Base-by-base conservation (phyloP, 1,140 invertebrate genomes). In the Aculops lycopersici region DNA sequence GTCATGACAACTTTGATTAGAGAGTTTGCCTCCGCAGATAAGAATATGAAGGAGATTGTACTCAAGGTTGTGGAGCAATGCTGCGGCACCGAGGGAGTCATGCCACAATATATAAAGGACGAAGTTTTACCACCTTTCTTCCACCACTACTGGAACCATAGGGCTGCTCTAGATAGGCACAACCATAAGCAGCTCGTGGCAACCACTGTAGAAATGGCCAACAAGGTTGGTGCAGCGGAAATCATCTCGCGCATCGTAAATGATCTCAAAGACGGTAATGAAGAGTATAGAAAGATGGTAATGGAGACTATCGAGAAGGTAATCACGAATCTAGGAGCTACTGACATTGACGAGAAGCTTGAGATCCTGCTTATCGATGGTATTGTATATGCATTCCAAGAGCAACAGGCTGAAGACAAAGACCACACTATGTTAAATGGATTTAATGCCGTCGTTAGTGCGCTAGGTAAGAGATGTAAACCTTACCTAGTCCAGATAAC, bases 1-100 rank as follows among this genome's bases (percentile, higher is more conserved):
- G 90, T 98, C 51, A 97, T 98, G 92, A 65, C 97, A 53, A 97
- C 97, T 58, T 62, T 98, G 4, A 95, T 97, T 52, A 68, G 92
- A 58, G 92, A 98, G 61, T 98, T 98, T 56, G 84, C 92, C 56
- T 95, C 88, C 37, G 90, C 92, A 2, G 92, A 98, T 60, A 92
- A 98, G 60, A 92, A 98, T 67, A 98, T 98, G 92, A 98, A 98
- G 55, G 98, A 98, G 55, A 98, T 98, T 62, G 92, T 98, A 1
- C 64, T 98, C 31, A 98, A 98, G 64, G 77, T 97, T 45, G 92
- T 98, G n/a, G 98, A 98, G 58, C 92, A 98, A 59, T 98, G 92
- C 61, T 98, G 90, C 58, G 86, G 79, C 13, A 98, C 92, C 0
- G 92, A 98, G 62, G 92, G 92, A 73, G 92, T 98, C 18, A 90